These are phyloP conservation scores for Ariolimax columbianus DNA, from an alignment of 2,888 invertebrate species.

Conservation along the genomic window DNA sequence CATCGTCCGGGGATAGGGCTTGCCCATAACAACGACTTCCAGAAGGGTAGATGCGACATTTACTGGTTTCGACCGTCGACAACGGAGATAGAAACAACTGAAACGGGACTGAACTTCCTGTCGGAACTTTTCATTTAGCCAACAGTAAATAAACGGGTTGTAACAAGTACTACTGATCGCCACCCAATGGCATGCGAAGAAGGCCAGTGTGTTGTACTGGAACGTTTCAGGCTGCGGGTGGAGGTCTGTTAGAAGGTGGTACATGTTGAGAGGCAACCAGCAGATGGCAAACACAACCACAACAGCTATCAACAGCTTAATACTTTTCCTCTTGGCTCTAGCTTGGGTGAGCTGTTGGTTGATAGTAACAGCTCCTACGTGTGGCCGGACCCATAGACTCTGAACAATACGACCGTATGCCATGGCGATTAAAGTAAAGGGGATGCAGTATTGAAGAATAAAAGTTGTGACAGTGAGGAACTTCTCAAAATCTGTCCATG, in stretches of 20 bases:
- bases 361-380: slow-evolving; percentile 78
- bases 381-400: slow-evolving; percentile 74
- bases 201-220: slow-evolving; percentile 76
- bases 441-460: slow-evolving; percentile 78
- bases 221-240: slow-evolving; percentile 68
- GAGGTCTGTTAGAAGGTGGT: slow-evolving; percentile 78
- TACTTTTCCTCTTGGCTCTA: slow-evolving; percentile 78
- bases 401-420: slow-evolving; percentile 78
- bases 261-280: slow-evolving; percentile 81
- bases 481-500: slow-evolving; percentile 73
- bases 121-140: slow-evolving; percentile 80
- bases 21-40: background rate
- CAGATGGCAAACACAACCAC: slow-evolving; percentile 79
- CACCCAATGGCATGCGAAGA: slow-evolving; percentile 79
- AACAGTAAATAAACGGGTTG: slow-evolving; percentile 81
- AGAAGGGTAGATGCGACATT: slow-evolving; percentile 6
- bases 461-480: slow-evolving; percentile 78
- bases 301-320: slow-evolving; percentile 79
- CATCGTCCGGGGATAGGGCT: background rate
- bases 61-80: background rate
- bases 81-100: slow-evolving; percentile 63
- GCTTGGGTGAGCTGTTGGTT: slow-evolving; percentile 77
- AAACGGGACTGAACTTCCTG: slow-evolving; percentile 73
- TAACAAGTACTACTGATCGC: slow-evolving; percentile 80
- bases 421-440: slow-evolving; percentile 77